phyloP scores from a whole-genome alignment of 2,888 invertebrate genomes.

The Linnaemya tessellans region DNA sequence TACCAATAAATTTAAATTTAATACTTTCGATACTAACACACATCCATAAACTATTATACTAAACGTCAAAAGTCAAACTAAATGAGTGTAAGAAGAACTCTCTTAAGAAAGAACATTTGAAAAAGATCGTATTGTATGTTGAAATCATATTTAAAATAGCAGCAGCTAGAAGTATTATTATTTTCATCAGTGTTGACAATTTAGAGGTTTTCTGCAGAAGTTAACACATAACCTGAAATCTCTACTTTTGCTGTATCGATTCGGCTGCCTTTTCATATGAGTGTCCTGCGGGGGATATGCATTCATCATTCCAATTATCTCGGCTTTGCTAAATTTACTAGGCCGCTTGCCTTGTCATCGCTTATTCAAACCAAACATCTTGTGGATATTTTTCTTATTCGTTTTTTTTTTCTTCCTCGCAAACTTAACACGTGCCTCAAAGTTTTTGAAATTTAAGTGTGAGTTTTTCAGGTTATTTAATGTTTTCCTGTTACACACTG shows the following conservation, averaged over 20 bases:
- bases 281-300: too few species aligned
- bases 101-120: slow-evolving; percentile 12
- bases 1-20: slow-evolving; percentile 32
- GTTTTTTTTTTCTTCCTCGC: too few species aligned
- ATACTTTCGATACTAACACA: slow-evolving; percentile 39
- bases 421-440: too few species aligned
- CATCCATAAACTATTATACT: slow-evolving; percentile 49
- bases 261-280: too few species aligned
- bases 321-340: too few species aligned
- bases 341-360: too few species aligned
- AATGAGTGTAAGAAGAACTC: slow-evolving; percentile 47
- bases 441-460: too few species aligned
- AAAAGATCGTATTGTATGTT: slow-evolving; percentile 41
- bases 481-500: background rate
- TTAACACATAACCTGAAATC: too few species aligned
- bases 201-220: slow-evolving; percentile 1
- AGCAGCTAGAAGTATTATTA: slow-evolving; percentile 53
- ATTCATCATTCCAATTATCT: too few species aligned
- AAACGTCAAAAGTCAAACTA: slow-evolving; percentile 59
- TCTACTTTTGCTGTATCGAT: too few species aligned
- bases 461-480: background rate
- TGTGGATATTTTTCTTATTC: too few species aligned
- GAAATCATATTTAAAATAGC: slow-evolving; percentile 58
- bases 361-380: too few species aligned
- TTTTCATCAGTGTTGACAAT: slow-evolving; percentile 43